A percentile compares a stretch with the other conserved stretches of the same genome.
These are phyloP conservation scores for Chaenogobius annularis DNA, from an alignment of 2,113 vertebrate genomes.

Conservation along the genomic window DNA sequence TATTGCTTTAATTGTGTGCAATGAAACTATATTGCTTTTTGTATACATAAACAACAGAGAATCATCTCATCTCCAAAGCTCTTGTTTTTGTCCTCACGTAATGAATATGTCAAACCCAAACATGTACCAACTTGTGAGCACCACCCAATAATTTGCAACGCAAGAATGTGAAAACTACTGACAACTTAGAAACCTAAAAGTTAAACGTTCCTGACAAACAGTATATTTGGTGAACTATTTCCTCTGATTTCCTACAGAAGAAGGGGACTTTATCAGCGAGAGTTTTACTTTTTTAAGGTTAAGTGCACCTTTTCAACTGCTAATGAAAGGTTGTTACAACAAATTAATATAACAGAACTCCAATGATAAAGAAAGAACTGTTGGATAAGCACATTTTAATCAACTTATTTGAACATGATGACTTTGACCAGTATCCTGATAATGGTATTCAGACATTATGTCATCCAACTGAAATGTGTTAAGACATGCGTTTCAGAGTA, in stretches of 20 bases:
- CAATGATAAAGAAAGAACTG: too few relatives aligned
- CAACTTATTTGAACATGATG: too few relatives aligned
- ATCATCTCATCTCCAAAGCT: background rate
- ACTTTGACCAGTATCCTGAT: too few relatives aligned
- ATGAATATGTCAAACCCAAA: background rate
- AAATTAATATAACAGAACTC: background rate
- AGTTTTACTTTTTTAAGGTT: background rate
- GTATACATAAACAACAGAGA: background rate
- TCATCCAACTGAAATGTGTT: too few relatives aligned
- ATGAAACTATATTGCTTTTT: too few relatives aligned
- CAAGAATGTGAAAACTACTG: background rate
- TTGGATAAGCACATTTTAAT: too few relatives aligned
- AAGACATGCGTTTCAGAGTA: too few relatives aligned
- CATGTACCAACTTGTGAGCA: background rate
- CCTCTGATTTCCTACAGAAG: background rate
- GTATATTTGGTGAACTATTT: background rate
- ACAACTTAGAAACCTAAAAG: background rate
- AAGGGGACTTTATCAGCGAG: background rate
- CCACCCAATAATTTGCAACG: background rate
- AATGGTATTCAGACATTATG: too few relatives aligned
- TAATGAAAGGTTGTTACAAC: slow-evolving; percentile 20
- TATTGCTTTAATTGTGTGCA: too few relatives aligned
- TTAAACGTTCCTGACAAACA: background rate
- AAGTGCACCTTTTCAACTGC: slow-evolving; percentile 7
- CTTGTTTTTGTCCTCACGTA: background rate